Conservation (phyloP, 2,113 vertebrate genomes). For the Chaetops frenatus region DNA sequence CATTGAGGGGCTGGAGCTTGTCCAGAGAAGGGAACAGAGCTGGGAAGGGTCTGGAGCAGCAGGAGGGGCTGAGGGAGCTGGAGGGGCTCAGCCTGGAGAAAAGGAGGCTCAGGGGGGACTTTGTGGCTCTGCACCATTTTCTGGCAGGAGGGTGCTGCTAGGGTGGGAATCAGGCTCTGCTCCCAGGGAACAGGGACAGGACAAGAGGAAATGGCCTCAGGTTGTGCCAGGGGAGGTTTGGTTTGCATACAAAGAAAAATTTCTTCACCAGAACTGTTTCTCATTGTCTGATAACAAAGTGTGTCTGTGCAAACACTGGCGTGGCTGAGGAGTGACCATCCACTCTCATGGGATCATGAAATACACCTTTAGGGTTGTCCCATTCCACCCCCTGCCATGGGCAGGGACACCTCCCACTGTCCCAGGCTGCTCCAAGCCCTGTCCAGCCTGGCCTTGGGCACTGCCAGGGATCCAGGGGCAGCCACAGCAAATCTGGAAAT, state of each 20-base stretch:
- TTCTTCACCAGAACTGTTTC: neutral
- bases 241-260: neutral
- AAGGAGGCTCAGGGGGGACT: neutral
- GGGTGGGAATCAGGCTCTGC: fast-evolving
- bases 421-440: fast-evolving
- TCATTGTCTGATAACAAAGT: neutral
- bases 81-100: neutral
- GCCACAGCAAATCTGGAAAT: neutral
- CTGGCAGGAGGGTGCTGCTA: fast-evolving
- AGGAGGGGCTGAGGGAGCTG: neutral
- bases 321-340: neutral
- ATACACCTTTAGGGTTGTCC: neutral
- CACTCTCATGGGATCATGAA: fast-evolving
- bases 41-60: neutral
- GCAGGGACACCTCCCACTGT: neutral
- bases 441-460: fast-evolving
- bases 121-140: neutral
- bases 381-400: neutral
- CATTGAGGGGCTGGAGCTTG: fast-evolving
- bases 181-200: neutral
- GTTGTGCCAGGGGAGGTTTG: neutral
- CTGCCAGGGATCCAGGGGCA: neutral
- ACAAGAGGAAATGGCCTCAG: fast-evolving
- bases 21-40: fast-evolving
- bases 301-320: neutral